phyloP scores from a whole-genome alignment of 1,140 invertebrate genomes.

The Zaprionus taronus region DNA sequence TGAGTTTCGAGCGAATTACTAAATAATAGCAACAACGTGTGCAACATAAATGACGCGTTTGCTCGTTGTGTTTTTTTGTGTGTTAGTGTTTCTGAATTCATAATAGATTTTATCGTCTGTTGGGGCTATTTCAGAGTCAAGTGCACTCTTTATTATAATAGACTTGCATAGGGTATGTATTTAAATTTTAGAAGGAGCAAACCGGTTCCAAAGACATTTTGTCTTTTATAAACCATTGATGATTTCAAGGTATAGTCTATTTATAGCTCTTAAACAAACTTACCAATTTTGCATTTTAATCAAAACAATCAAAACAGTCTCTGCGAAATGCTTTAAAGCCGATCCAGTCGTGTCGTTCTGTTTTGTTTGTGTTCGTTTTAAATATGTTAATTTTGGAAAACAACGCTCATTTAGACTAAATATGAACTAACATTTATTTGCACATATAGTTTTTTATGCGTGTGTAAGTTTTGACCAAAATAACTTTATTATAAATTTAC shows the following conservation, averaged over 20 bases:
- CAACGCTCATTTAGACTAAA: background rate
- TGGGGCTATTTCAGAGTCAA: background rate
- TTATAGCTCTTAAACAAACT: background rate
- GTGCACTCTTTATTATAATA: background rate
- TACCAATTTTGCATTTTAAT: slow-evolving; percentile 3
- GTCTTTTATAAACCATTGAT: background rate
- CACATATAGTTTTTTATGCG: background rate
- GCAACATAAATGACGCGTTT: slow-evolving; percentile 2
- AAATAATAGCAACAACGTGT: background rate
- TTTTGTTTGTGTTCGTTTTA: background rate
- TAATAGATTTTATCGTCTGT: background rate
- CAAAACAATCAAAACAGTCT: background rate
- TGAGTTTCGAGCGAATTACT: background rate
- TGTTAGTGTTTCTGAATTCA: background rate
- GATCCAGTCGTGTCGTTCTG: background rate
- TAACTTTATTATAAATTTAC: slow-evolving; percentile 20
- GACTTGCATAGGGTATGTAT: background rate
- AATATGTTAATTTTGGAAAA: background rate
- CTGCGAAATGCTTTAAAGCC: background rate
- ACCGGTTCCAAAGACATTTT: background rate
- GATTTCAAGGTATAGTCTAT: slow-evolving; percentile 2
- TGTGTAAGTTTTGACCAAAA: slow-evolving; percentile 13
- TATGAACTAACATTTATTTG: background rate
- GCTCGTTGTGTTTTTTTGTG: background rate
- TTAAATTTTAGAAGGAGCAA: background rate